Conservation (phyloP, 2,888 invertebrate genomes). For the Scaptomyza caliginosa region DNA sequence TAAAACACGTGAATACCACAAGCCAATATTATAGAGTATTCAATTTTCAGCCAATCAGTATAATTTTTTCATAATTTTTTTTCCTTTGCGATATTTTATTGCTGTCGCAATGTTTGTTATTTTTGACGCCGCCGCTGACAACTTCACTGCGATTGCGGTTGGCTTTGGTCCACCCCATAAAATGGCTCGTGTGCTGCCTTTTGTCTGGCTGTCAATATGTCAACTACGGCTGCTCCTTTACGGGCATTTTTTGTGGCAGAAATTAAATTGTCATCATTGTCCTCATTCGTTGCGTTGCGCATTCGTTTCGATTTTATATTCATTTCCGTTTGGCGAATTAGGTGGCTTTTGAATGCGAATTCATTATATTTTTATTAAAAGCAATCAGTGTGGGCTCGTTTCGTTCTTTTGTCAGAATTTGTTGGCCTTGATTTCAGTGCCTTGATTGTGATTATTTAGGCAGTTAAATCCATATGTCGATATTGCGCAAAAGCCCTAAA, state of each 20-base stretch:
- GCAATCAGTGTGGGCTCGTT: slow-evolving; percentile 63
- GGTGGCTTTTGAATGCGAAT: slow-evolving; percentile 56
- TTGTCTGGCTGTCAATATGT: slow-evolving; percentile 78
- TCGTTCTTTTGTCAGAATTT: slow-evolving; percentile 55
- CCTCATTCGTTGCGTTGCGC: slow-evolving; percentile 52
- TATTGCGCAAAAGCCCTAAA: slow-evolving; percentile 52
- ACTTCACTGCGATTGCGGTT: slow-evolving; percentile 63
- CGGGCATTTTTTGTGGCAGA: slow-evolving; percentile 62
- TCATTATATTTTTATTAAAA: slow-evolving; percentile 80
- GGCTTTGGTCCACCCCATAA: slow-evolving; percentile 30
- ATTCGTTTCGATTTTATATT: slow-evolving; percentile 50
- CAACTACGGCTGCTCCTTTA: slow-evolving; percentile 71
- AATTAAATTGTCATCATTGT: slow-evolving; percentile 78
- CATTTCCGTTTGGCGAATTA: slow-evolving; percentile 32
- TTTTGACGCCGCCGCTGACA: slow-evolving; percentile 58
- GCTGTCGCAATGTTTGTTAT: slow-evolving; percentile 78
- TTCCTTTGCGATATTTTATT: slow-evolving; percentile 69
- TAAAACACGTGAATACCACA: too few species aligned
- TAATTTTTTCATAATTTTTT: too few species aligned
- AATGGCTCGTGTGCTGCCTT: slow-evolving; percentile 42
- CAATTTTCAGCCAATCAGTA: not conserved
- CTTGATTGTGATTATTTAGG: slow-evolving; percentile 70
- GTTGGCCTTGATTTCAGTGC: slow-evolving; percentile 50
- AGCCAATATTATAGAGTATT: not conserved
- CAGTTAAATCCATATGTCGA: slow-evolving; percentile 78